Evolutionary conservation across 2,888 invertebrate genomes (phyloP).

Genomic region (Eupithecia centaureata): DNA sequence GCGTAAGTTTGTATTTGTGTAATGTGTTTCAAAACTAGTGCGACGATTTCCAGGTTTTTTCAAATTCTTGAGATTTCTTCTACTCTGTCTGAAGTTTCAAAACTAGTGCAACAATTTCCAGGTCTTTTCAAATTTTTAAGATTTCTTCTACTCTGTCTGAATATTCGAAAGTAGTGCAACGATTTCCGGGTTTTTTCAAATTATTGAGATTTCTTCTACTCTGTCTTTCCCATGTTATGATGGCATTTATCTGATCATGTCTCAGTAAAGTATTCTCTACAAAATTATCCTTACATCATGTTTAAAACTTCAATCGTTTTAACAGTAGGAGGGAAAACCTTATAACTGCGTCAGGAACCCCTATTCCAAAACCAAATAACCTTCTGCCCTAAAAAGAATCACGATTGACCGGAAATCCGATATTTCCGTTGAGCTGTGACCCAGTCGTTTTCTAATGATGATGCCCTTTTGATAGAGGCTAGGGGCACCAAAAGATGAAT

Average conservation of each 20-base stretch:
- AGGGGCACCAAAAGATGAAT: constrained; percentile 16
- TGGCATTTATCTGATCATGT: not conserved
- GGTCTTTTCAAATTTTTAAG: too few species aligned
- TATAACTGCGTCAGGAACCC: not conserved
- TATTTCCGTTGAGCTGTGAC: constrained; percentile 12
- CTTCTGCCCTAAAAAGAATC: not conserved
- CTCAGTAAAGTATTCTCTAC: not conserved
- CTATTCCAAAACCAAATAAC: constrained; percentile 6
- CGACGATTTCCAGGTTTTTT: too few species aligned
- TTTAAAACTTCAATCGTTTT: not conserved
- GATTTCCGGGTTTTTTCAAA: too few species aligned
- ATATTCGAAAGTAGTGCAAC: too few species aligned
- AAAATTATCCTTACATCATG: not conserved
- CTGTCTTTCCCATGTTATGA: not conserved
- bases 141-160: too few species aligned
- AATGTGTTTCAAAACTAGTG: too few species aligned
- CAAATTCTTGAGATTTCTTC: too few species aligned
- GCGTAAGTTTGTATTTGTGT: too few species aligned
- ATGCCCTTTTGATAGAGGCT: constrained; percentile 6
- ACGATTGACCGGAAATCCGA: constrained; percentile 13
- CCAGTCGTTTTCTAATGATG: constrained; percentile 9
- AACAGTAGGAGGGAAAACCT: not conserved
- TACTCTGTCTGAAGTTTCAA: not conserved
- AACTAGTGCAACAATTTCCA: too few species aligned
- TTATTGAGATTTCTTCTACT: too few species aligned